Evolutionary conservation across 2,113 vertebrate genomes (phyloP), one percentile per base, ranked within the genome.

Genomic region (Sceloporus tristichus): DNA sequence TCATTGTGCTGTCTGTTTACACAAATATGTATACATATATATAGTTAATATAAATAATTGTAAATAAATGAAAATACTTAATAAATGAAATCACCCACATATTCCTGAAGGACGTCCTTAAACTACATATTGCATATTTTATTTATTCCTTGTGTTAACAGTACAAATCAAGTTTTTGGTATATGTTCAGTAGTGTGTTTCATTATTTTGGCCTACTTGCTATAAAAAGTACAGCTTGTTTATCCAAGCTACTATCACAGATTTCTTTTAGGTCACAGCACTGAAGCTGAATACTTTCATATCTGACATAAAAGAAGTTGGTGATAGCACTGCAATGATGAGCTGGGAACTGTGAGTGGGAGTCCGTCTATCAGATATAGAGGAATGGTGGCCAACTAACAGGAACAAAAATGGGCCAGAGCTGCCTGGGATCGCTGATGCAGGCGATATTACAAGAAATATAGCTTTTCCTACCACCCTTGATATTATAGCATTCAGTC

Each of bases 181-280:
- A 29, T 29, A 48, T 53, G 34, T 82, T 19, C 59, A 62, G 34
- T 62, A 62, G n/a, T 11, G 7, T 40, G 4, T 81, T 10, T 38
- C 6, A 18, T 19, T 21, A 11, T 21, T 18, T 68, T 86, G 77
- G 53, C 85, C 85, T 73, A 80, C 8, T 87, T 81, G n/a, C 13
- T 81, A 56, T 59, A 59, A 70, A 73, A 80, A 73, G 42, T n/a
- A n/a, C 68, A 68, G 42, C 7, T 79, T 70, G 76, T 79, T 86
- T 86, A 80, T 25, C 66, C 25, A 29, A 34, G 19, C 25, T 77
- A 66, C 66, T 73, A 71, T 73, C 34, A 56, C 54, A 19, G 10
- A 54, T 54, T 21, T 38, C 4, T 70, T 70, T 70, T 21, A 79
- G 65, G 42, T 19, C 21, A 34, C 68, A 19, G 75, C 59, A 53